phyloP scores from a whole-genome alignment of 2,888 invertebrate genomes.

The Eilema griseolum region DNA sequence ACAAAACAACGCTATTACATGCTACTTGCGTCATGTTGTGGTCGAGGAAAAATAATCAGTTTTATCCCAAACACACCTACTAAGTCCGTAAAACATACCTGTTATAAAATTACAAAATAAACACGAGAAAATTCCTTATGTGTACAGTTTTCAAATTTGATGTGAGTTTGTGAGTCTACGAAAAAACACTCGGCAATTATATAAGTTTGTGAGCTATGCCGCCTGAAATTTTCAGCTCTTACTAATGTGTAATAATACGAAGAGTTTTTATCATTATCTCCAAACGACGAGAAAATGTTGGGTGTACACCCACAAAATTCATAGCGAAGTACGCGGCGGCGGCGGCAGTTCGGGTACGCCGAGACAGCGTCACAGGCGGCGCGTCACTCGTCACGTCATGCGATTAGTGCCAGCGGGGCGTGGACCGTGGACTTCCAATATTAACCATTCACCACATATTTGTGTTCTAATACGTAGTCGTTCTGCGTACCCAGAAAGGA shows the following conservation, averaged over 20 bases:
- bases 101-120: too few species aligned
- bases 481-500: conserved; percentile 5
- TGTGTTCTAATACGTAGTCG: conserved; percentile 8
- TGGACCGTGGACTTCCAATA: conserved; percentile 23
- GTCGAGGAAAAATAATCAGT: too few species aligned
- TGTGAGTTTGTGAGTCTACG: neutral
- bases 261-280: conserved; percentile 17
- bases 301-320: conserved; percentile 31
- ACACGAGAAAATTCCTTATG: too few species aligned
- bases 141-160: neutral
- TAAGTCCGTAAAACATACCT: too few species aligned
- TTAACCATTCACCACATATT: conserved; percentile 22
- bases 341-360: conserved; percentile 24
- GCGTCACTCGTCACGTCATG: conserved; percentile 34
- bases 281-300: conserved; percentile 17
- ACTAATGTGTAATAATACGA: conserved; percentile 17
- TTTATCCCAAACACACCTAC: too few species aligned
- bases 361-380: conserved; percentile 29
- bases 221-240: conserved; percentile 11
- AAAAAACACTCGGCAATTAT: conserved; percentile 9
- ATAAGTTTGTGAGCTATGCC: conserved; percentile 7
- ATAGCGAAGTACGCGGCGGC: conserved; percentile 16
- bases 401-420: conserved; percentile 35
- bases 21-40: too few species aligned
- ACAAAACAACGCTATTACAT: too few species aligned